Evolutionary conservation across 1,140 invertebrate genomes (phyloP).

Genomic region (Ditylenchus dipsaci): DNA sequence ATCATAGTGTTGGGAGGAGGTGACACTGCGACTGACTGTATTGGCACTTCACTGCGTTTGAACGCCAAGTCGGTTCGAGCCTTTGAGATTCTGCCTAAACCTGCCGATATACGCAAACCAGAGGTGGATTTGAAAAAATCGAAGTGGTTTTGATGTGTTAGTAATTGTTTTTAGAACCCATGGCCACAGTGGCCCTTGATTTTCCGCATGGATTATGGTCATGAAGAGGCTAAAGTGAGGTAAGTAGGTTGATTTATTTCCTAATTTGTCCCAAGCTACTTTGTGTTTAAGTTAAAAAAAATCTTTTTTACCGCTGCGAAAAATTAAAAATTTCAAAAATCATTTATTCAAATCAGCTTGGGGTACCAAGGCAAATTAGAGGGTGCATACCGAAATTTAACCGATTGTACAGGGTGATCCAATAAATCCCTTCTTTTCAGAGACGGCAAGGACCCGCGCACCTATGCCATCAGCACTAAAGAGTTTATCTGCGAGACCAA

Average conservation of each 20-base stretch:
- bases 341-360: no score
- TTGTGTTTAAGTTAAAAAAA: no score
- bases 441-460: constrained; percentile 84
- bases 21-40: constrained; percentile 98
- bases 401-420: no score
- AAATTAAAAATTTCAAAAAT: no score
- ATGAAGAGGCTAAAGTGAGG: constrained; percentile 79
- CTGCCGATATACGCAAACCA: constrained; percentile 70
- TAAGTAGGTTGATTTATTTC: no score
- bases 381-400: no score
- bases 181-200: constrained; percentile 97
- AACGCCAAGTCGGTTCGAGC: constrained; percentile 91
- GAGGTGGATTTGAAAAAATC: constrained; percentile 60
- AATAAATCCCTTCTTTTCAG: background rate
- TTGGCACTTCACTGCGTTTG: constrained; percentile 85
- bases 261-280: no score
- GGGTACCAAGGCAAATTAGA: no score
- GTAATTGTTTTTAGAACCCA: constrained; percentile 63
- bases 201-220: constrained; percentile 95
- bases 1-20: constrained; percentile 96
- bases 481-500: constrained; percentile 45
- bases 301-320: no score
- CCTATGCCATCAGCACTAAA: constrained; percentile 85
- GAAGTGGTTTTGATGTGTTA: background rate
- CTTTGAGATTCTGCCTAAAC: constrained; percentile 93